Conservation (phyloP, 1,140 invertebrate genomes). For the Holcopasites calliopsidis region DNA sequence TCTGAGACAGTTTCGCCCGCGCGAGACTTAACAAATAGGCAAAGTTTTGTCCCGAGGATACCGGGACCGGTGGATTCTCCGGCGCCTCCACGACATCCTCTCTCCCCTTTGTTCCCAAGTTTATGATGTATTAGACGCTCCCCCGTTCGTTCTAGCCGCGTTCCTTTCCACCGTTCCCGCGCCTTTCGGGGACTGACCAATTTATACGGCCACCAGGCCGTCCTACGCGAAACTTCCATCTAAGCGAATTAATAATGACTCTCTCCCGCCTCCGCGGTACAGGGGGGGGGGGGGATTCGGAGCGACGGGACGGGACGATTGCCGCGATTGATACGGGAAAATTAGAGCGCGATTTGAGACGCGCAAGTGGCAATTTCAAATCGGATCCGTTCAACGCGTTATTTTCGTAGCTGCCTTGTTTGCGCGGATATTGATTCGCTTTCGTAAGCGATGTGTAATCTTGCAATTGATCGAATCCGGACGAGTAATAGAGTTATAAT, state of each 20-base stretch:
- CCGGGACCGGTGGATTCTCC: slow-evolving; percentile 69
- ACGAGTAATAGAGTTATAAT: neutral
- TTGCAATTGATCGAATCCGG: too few species aligned
- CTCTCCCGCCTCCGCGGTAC: too few species aligned
- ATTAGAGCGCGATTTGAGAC: too few species aligned
- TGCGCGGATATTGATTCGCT: too few species aligned
- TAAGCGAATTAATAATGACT: slow-evolving; percentile 16
- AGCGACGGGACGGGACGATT: neutral
- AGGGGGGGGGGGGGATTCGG: neutral
- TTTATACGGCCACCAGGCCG: slow-evolving; percentile 52
- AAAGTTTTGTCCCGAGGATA: slow-evolving; percentile 75
- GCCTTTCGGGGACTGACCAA: slow-evolving; percentile 49
- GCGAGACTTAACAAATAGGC: slow-evolving; percentile 80
- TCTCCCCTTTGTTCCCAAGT: slow-evolving; percentile 77
- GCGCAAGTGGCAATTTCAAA: too few species aligned
- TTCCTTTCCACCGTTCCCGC: slow-evolving; percentile 46
- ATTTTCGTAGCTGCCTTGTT: too few species aligned
- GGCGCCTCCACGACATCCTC: slow-evolving; percentile 73
- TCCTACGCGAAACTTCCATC: slow-evolving; percentile 44
- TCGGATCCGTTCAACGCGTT: too few species aligned
- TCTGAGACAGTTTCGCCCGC: slow-evolving; percentile 77
- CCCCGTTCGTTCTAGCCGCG: slow-evolving; percentile 51
- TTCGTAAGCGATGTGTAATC: too few species aligned
- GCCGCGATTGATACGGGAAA: neutral
- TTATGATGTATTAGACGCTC: slow-evolving; percentile 79